Evolutionary conservation across 2,888 invertebrate species (phyloP).

Genomic region (Eupithecia tripunctaria): DNA sequence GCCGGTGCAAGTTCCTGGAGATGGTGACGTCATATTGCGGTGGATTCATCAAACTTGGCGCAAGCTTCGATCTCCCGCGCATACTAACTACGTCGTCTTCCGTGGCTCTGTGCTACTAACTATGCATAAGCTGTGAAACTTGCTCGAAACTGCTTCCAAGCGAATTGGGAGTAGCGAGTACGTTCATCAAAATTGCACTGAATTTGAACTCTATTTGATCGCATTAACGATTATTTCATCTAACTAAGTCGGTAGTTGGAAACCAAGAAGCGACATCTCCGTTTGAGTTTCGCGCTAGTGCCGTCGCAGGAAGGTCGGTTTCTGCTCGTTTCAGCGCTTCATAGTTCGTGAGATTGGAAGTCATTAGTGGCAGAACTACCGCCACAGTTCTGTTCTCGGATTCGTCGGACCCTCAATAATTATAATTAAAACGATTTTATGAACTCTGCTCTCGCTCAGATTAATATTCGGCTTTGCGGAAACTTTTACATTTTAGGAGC

Average conservation of each 20-base stretch:
- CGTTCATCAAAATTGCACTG: slow-evolving; percentile 15
- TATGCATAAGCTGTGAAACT: slow-evolving; percentile 11
- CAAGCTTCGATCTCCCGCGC: slow-evolving; percentile 29
- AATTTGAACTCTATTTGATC: slow-evolving; percentile 6
- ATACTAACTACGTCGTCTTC: slow-evolving; percentile 12
- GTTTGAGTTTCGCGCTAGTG: slow-evolving; percentile 5
- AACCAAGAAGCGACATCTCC: neutral
- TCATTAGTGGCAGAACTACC: slow-evolving; percentile 41
- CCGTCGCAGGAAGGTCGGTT: slow-evolving; percentile 2
- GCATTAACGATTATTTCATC: slow-evolving; percentile 20
- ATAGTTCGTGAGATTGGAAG: slow-evolving; percentile 6
- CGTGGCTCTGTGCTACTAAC: slow-evolving; percentile 2
- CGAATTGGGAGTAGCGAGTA: slow-evolving; percentile 3
- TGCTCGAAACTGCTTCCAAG: slow-evolving; percentile 1
- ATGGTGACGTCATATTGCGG: slow-evolving; percentile 33
- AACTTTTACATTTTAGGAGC: slow-evolving; percentile 3
- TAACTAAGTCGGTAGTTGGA: neutral
- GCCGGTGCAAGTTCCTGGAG: slow-evolving; percentile 13
- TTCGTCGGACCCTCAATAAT: slow-evolving; percentile 10
- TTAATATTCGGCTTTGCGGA: slow-evolving; percentile 8
- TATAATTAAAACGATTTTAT: slow-evolving; percentile 28
- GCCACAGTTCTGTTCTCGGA: slow-evolving; percentile 30
- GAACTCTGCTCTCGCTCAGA: neutral
- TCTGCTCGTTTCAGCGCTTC: neutral
- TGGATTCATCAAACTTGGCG: slow-evolving; percentile 39